These are phyloP conservation scores for Cairina moschata DNA, from an alignment of 2,113 vertebrate genomes.

Conservation along the genomic window DNA sequence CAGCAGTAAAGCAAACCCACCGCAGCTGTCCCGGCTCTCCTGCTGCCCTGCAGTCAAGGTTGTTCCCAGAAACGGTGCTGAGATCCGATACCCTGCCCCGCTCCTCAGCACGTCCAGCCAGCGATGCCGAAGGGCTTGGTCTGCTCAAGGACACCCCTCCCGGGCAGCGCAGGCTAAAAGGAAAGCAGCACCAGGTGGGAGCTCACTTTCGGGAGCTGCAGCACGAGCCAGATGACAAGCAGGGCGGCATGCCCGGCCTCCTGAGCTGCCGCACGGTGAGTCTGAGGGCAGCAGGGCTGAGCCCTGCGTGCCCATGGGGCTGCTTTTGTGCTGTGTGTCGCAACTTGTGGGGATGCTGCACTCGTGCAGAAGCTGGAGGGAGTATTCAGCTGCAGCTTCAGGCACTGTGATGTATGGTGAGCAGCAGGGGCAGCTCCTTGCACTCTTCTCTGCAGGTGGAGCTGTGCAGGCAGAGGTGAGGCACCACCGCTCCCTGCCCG, in stretches of 20 bases:
- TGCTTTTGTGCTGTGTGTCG: rapidly evolving
- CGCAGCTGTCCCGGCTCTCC: constrained; percentile 56
- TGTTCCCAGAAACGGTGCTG: constrained; percentile 50
- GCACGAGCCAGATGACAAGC: background rate
- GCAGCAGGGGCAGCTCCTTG: background rate
- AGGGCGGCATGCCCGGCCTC: background rate
- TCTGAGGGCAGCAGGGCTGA: background rate
- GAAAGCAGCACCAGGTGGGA: constrained; percentile 17
- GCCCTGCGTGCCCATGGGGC: rapidly evolving
- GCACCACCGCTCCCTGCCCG: rapidly evolving
- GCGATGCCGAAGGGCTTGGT: background rate
- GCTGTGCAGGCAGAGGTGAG: background rate
- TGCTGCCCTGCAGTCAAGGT: background rate
- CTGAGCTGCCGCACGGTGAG: background rate
- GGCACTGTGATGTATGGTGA: rapidly evolving
- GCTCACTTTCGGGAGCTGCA: background rate
- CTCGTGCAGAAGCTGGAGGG: background rate
- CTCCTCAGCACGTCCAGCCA: background rate
- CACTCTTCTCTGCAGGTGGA: rapidly evolving
- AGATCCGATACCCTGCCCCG: constrained; percentile 43
- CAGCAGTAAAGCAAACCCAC: constrained; percentile 49
- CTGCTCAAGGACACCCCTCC: constrained; percentile 21
- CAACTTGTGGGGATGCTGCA: background rate
- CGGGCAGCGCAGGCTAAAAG: background rate
- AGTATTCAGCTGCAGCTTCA: background rate